phyloP scores from a whole-genome alignment of 2,888 invertebrate species.

The Parnassius apollo region DNA sequence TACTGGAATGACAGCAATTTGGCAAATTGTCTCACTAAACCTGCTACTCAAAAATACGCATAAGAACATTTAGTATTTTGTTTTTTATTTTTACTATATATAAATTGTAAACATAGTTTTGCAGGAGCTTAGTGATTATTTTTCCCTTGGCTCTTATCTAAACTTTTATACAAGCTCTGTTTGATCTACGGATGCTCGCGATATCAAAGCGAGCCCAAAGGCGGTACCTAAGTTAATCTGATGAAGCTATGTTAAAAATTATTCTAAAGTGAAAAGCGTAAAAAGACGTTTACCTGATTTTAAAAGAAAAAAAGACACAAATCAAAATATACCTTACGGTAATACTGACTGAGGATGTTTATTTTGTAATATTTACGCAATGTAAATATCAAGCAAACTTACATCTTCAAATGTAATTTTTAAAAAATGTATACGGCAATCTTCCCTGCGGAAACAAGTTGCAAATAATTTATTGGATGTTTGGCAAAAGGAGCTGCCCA shows the following conservation, averaged over 20 bases:
- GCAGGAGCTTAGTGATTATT: constrained; percentile 19
- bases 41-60: no score
- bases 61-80: no score
- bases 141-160: constrained; percentile 21
- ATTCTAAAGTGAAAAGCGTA: constrained; percentile 22
- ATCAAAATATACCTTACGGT: constrained; percentile 11
- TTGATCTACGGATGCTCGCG: constrained; percentile 62
- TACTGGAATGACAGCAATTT: no score
- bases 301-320: constrained; percentile 2
- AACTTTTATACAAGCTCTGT: constrained; percentile 37
- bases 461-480: constrained; percentile 21
- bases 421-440: background rate
- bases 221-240: constrained; percentile 57
- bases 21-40: no score
- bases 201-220: constrained; percentile 62
- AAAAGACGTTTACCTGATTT: constrained; percentile 13
- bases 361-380: constrained; percentile 3
- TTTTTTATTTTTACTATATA: background rate
- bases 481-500: constrained; percentile 13
- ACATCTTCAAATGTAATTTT: constrained; percentile 6
- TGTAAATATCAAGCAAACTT: constrained; percentile 8
- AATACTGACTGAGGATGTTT: constrained; percentile 13
- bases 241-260: constrained; percentile 49
- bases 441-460: constrained; percentile 16
- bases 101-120: constrained; percentile 14